Percentiles rank a stretch among this genome's conserved stretches.
Evolutionary conservation across 2,797 vertebrate genomes (phyloP).

Genomic region (Pantherophis vulpinus): DNA sequence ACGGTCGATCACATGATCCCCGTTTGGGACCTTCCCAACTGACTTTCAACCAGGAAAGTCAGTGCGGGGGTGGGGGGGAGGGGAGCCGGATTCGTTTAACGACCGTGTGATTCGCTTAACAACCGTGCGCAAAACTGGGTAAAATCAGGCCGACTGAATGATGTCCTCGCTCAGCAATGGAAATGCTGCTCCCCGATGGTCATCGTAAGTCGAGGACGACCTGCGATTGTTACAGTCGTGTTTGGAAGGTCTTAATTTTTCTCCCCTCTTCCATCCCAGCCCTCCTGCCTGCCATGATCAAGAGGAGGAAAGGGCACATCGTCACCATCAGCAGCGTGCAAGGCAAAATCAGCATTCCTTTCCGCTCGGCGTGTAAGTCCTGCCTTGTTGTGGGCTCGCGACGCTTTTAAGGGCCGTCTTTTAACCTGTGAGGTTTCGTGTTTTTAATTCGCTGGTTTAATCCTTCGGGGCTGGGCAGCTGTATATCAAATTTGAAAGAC

Average conservation of each 20-base stretch:
- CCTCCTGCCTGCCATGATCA: conserved; percentile 90
- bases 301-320: conserved; percentile 82
- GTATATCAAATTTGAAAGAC: background rate
- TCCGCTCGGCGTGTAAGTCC: conserved; percentile 93
- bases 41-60: background rate
- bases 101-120: too few relatives aligned
- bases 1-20: background rate
- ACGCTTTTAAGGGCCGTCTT: background rate
- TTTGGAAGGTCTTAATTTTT: background rate
- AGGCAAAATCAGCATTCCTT: conserved; percentile 92
- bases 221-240: background rate
- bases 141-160: too few relatives aligned
- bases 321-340: conserved; percentile 93
- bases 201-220: background rate
- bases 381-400: background rate
- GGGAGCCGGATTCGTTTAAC: background rate
- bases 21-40: background rate
- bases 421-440: background rate
- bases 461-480: background rate
- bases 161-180: too few relatives aligned
- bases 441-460: background rate
- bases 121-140: background rate
- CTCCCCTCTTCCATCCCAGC: conserved; percentile 69
- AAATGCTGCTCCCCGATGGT: background rate
- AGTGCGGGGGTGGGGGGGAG: rapidly evolving